Percentiles rank a stretch among this genome's conserved stretches.
Conservation (phyloP, 2,888 invertebrate genomes). For the Cerastis rubricosa region DNA sequence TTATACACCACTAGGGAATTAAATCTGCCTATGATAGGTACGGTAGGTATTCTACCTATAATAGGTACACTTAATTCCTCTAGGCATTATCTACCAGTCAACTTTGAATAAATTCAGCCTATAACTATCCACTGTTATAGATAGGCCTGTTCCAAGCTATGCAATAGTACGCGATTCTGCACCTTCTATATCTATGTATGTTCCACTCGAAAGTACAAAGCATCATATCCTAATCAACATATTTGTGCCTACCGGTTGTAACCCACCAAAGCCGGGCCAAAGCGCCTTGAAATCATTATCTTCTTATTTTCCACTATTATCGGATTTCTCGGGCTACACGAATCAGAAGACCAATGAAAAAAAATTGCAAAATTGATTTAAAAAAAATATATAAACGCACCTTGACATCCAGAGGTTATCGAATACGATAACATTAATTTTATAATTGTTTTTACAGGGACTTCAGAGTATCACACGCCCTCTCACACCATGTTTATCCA, state of each 20-base stretch:
- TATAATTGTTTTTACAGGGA: conserved; percentile 86
- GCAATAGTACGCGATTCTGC: not conserved
- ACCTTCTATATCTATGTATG: not conserved
- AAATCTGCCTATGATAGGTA: no score
- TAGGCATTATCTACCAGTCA: not conserved
- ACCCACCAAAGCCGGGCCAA: not conserved
- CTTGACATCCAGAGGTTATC: not conserved
- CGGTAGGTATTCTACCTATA: no score
- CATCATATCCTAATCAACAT: not conserved
- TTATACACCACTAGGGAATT: no score
- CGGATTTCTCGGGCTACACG: not conserved
- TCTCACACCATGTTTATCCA: conserved; percentile 95
- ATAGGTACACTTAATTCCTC: not conserved
- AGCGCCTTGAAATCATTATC: not conserved
- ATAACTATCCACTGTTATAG: not conserved
- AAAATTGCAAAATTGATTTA: no score
- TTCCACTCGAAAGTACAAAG: not conserved
- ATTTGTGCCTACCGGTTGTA: not conserved
- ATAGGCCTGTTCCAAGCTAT: not conserved
- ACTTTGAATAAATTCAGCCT: not conserved
- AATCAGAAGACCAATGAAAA: not conserved
- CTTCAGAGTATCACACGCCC: conserved; percentile 94
- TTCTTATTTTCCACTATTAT: not conserved
- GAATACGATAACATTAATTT: not conserved
- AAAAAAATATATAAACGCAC: not conserved